Evolutionary conservation across 2,797 vertebrate genomes (phyloP), one percentile per base, ranked within the genome.

Genomic region (Leptoclinus maculatus): DNA sequence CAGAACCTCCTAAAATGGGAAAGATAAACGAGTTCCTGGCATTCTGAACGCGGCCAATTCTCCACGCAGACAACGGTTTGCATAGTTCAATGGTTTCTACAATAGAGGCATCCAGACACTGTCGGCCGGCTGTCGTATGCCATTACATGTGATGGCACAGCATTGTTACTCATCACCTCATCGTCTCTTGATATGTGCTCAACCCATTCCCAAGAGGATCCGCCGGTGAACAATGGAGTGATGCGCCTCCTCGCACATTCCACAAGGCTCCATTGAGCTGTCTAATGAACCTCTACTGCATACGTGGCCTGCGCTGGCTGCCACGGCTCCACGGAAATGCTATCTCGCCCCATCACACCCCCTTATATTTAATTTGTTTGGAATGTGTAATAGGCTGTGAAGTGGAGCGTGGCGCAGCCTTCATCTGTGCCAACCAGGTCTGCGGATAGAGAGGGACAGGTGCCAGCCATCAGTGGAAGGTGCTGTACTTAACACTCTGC

Each of bases 261-360:
- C 91, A 90, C 87, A 34, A 43, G 88, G 78, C 87, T 89, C 82
- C 71, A 80, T 91, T 88, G 89, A 91, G 91, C 87, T 85, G 85
- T 93, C 85, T 93, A 93, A 93, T 92, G 92, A 94, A 93, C 83
- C 91, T 91, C 72, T 76, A 54, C 87, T 14, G 77, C 88, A 74
- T 85, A 79, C 58, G 56, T 66, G 81, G 78, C 54, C 84, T 72
- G 66, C 29, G 17, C 76, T 83, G 83, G 75, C 76, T 87, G 71
- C 80, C 39, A 59, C 79, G 71, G 77, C 83, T 80, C 74, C 45
- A 41, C 58, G 2, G 80, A 88, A 92, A 93, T 76, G n/a, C 87
- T 73, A 71, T 60, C 17, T 85, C 75, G 39, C 66, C 74, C 87
- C 83, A 70, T 87, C 82, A 76, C 74, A 68, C 77, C 72, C 80